Percentiles rank a stretch among this genome's conserved stretches.
Conservation (phyloP, 2,888 invertebrate genomes). For the Tenthredo amoena region DNA sequence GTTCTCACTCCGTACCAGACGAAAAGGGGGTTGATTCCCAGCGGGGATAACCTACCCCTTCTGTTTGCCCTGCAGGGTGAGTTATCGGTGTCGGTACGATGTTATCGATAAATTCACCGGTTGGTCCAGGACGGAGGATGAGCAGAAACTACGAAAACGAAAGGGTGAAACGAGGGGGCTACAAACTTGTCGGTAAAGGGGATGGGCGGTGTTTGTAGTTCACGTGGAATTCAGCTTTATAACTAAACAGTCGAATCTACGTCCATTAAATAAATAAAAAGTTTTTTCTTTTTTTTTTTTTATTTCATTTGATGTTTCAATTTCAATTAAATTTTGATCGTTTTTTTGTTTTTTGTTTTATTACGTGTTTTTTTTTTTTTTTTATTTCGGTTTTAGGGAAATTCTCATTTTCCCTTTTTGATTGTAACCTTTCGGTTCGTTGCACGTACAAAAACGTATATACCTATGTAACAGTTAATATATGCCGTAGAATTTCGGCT, state of each 20-base stretch:
- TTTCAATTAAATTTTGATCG: neutral
- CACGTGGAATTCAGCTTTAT: constrained; percentile 15
- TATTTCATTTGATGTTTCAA: neutral
- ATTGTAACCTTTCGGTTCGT: neutral
- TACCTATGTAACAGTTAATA: neutral
- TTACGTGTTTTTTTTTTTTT: neutral
- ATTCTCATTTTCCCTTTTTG: neutral
- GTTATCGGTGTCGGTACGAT: constrained; percentile 52
- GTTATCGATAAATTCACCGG: constrained; percentile 55
- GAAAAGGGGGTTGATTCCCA: constrained; percentile 1
- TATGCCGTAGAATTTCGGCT: constrained; percentile 5
- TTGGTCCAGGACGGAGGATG: constrained; percentile 19
- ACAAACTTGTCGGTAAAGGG: constrained; percentile 30
- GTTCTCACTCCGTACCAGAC: constrained; percentile 46
- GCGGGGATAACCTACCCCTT: constrained; percentile 44
- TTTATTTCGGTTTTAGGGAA: neutral
- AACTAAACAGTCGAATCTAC: neutral
- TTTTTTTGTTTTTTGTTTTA: neutral
- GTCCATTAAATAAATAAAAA: neutral
- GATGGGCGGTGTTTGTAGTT: constrained; percentile 24
- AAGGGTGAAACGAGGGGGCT: constrained; percentile 7
- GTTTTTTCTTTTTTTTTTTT: neutral
- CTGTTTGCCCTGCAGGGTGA: constrained; percentile 37
- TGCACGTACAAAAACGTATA: neutral
- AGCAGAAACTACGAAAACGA: constrained; percentile 27